phyloP scores from a whole-genome alignment of 2,888 invertebrate genomes.

The Hydrotaea diabolus region DNA sequence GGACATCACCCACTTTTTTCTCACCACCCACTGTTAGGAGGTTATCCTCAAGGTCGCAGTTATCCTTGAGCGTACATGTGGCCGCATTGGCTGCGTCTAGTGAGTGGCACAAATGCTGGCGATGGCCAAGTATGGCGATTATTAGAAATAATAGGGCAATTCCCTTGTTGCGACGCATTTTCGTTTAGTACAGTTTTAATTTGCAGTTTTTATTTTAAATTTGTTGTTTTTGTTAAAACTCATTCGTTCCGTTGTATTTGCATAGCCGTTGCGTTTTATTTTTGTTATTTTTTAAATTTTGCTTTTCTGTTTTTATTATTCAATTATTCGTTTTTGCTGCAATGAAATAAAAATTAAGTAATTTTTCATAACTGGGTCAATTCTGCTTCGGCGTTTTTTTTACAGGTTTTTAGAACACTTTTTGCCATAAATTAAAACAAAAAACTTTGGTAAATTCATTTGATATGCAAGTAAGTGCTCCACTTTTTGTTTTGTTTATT shows the following conservation, averaged over 20 bases:
- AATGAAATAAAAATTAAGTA: slow-evolving; percentile 14
- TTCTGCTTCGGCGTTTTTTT: background rate
- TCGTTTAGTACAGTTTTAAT: slow-evolving; percentile 18
- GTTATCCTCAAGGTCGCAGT: slow-evolving; percentile 76
- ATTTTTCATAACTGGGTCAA: background rate
- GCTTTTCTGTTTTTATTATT: too few species aligned
- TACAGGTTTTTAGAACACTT: too few species aligned
- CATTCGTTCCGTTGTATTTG: background rate
- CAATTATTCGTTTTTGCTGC: slow-evolving; percentile 1
- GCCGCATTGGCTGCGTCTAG: slow-evolving; percentile 71
- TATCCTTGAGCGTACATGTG: slow-evolving; percentile 78
- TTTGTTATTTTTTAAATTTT: background rate
- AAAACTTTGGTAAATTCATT: too few species aligned
- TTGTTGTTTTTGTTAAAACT: slow-evolving; percentile 28
- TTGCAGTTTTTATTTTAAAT: background rate
- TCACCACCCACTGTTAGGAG: slow-evolving; percentile 70
- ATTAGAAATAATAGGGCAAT: slow-evolving; percentile 41
- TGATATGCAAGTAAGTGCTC: too few species aligned
- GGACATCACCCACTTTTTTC: slow-evolving; percentile 63
- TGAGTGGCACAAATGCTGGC: slow-evolving; percentile 47
- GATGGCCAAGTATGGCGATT: background rate
- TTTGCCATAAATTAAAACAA: too few species aligned
- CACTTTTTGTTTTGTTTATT: too few species aligned
- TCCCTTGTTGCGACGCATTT: slow-evolving; percentile 56
- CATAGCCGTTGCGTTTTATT: background rate